Evolutionary conservation across 2,888 invertebrate species (phyloP), one percentile per base, ranked within the genome.

Genomic region (Nebria brevicollis): DNA sequence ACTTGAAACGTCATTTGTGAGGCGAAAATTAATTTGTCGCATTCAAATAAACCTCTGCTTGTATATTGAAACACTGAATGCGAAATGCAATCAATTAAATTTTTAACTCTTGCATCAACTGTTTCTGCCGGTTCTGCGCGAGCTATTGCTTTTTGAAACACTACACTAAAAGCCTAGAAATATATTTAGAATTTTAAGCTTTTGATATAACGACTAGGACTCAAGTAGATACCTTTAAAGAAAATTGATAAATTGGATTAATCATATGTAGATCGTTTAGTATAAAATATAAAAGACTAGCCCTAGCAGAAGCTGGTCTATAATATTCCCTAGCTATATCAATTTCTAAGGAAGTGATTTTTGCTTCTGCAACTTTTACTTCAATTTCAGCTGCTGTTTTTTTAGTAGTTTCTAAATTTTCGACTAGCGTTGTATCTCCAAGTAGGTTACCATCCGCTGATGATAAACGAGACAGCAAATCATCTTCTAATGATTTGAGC

Each of bases 191-290:
- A 20, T 20, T 20, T 20, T 20, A 20, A 20, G 20, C 20, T 20
- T 20, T 20, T 20, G 20, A 20, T 20, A 20, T 20, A 20, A 20
- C 20, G 20, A 20, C 20, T 20, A 20, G 20, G 20, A 20, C 0
- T 20, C 0, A 54, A 54, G 54, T 54, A 54, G 82, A 34, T 88
- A 95, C 97, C 93, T 98, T 98, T 82, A 98, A 90, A 13, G 98
- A 98, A 90, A 98, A 98, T 88, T 98, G 98, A 89, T 98, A 98
- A 86, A 98, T 98, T 0, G 97, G 97, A 90, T 98, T 98, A 83
- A 98, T 98, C 54, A 97, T 97, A 89, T 97, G 96, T 82, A 98
- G 91, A 85, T 98, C 98, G 87, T 98, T 98, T 66, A 98, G 90
- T 84, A 98, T 98, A 86, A 98, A 98, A 89, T 98, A 98, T 0